These are phyloP conservation scores for Helarctos malayanus DNA, from an alignment of 2,797 vertebrate genomes.

Conservation along the genomic window DNA sequence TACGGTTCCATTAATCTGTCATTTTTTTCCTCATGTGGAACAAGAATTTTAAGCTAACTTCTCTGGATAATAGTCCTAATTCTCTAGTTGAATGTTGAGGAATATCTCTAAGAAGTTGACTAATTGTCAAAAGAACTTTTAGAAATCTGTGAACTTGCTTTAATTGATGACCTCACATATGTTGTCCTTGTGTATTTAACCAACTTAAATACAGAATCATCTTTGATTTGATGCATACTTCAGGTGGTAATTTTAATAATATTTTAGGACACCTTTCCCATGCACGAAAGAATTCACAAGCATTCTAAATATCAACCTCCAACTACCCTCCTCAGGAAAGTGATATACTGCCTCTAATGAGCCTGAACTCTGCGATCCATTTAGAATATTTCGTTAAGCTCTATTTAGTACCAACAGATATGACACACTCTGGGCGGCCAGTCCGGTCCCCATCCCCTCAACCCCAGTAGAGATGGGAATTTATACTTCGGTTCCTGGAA, in stretches of 20 bases:
- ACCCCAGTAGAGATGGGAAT: conserved; percentile 69
- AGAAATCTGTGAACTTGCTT: background rate
- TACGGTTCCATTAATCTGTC: background rate
- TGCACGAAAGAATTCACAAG: background rate
- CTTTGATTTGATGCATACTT: background rate
- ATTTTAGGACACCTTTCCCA: background rate
- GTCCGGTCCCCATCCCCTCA: conserved; percentile 61
- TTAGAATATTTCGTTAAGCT: conserved; percentile 81
- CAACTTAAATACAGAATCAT: background rate
- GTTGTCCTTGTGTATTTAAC: background rate
- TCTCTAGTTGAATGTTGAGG: background rate
- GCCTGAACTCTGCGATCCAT: conserved; percentile 54
- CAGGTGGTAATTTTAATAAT: background rate
- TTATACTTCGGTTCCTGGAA: conserved; percentile 73
- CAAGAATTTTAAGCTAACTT: conserved; percentile 1
- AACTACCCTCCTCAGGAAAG: conserved; percentile 38
- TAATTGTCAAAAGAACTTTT: background rate
- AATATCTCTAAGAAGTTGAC: background rate
- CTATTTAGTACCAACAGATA: conserved; percentile 80
- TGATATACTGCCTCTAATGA: conserved; percentile 52
- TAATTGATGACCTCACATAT: background rate
- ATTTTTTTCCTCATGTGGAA: fast-evolving
- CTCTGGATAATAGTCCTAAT: background rate
- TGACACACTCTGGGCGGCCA: conserved; percentile 44
- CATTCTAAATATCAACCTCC: background rate